Percentiles rank a stretch among this genome's conserved stretches.
These are phyloP conservation scores for Drosophila sechellia DNA, from an alignment of 1,140 invertebrate species.

Conservation along the genomic window DNA sequence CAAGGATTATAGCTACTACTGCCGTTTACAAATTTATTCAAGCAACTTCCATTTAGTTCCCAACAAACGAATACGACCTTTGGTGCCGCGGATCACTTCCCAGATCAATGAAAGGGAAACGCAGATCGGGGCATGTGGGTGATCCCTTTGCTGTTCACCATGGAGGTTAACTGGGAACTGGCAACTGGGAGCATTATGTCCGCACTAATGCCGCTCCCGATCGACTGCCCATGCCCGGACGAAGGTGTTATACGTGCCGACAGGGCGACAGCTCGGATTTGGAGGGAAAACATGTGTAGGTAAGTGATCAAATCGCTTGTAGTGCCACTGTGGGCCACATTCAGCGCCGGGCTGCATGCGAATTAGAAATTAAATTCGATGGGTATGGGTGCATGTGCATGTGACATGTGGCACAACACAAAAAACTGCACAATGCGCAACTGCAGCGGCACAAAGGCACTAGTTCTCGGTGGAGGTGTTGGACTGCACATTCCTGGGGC, in stretches of 20 bases:
- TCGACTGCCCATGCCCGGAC: constrained; percentile 29
- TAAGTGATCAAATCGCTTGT: constrained; percentile 75
- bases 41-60: not conserved
- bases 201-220: constrained; percentile 33
- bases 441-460: constrained; percentile 6
- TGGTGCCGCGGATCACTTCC: constrained; percentile 1
- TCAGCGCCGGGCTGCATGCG: constrained; percentile 70
- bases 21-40: no score
- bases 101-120: constrained; percentile 16
- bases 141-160: not conserved
- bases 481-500: constrained; percentile 36
- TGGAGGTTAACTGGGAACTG: constrained; percentile 12
- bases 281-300: constrained; percentile 80
- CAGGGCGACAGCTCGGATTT: constrained; percentile 73
- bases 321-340: constrained; percentile 36
- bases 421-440: not conserved
- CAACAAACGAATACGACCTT: not conserved
- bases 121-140: constrained; percentile 21
- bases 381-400: constrained; percentile 35
- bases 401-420: constrained; percentile 34
- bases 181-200: constrained; percentile 37
- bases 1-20: not conserved
- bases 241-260: constrained; percentile 66
- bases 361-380: constrained; percentile 83
- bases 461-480: constrained; percentile 4